Evolutionary conservation across 2,113 vertebrate genomes (phyloP).

Genomic region (Actinemys pallida): DNA sequence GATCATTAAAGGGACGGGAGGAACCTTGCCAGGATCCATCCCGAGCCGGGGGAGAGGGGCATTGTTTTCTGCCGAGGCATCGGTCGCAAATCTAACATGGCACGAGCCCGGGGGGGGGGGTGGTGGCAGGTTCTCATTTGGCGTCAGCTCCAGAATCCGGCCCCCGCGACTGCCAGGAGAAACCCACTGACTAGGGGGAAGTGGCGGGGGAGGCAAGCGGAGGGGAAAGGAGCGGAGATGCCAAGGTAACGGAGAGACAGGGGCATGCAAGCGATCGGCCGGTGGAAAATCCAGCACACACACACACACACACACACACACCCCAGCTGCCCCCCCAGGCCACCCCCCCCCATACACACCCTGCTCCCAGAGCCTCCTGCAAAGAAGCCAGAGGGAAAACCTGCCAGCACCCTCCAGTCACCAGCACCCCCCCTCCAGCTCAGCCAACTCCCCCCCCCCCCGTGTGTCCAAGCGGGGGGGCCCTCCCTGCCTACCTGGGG

Average conservation of each 20-base stretch:
- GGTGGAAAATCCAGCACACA: not conserved
- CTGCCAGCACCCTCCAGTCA: not conserved
- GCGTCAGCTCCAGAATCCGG: not conserved
- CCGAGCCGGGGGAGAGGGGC: not conserved
- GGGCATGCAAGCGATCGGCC: too few relatives aligned
- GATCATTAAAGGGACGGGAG: not conserved
- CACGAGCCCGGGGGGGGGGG: not conserved
- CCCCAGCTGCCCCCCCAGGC: too few relatives aligned
- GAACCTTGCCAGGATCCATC: not conserved
- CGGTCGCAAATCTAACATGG: too few relatives aligned
- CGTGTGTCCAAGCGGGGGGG: too few relatives aligned
- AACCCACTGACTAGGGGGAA: not conserved
- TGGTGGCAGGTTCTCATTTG: not conserved
- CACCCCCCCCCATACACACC: not conserved
- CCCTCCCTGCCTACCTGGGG: not conserved
- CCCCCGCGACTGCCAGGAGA: too few relatives aligned
- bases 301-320: not conserved
- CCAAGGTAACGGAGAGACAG: too few relatives aligned
- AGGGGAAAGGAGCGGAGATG: too few relatives aligned
- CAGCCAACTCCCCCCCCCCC: not conserved
- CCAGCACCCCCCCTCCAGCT: not conserved
- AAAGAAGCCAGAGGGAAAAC: not conserved
- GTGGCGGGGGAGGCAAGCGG: too few relatives aligned
- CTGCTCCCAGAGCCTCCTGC: not conserved
- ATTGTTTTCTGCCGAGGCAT: not conserved